phyloP scores from a whole-genome alignment of 1,140 invertebrate species.

The Arctopsyche grandis region DNA sequence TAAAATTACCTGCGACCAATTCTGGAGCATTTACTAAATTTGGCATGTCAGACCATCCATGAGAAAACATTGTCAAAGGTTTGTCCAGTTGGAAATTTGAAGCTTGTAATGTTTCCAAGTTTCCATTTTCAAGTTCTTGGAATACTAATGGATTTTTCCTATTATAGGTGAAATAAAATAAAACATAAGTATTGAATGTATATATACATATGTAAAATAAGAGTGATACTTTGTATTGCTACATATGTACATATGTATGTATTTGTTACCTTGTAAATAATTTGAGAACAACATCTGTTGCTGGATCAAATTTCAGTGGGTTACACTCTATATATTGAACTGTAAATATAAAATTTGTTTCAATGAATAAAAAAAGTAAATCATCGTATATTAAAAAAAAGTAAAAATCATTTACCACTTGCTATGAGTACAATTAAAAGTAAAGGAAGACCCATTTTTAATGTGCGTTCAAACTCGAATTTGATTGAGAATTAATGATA shows the following conservation, averaged over 20 bases:
- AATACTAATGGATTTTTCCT: background rate
- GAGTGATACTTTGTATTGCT: background rate
- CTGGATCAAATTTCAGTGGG: slow-evolving; percentile 8
- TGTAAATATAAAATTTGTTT: background rate
- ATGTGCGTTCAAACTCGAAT: too few species aligned
- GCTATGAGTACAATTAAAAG: background rate
- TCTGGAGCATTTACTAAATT: background rate
- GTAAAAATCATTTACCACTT: background rate
- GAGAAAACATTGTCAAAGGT: slow-evolving; percentile 41
- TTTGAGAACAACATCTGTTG: slow-evolving; percentile 41
- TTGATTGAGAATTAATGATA: too few species aligned
- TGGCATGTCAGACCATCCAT: slow-evolving; percentile 20
- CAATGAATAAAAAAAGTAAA: too few species aligned
- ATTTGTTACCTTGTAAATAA: too few species aligned
- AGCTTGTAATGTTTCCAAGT: background rate
- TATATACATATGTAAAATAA: background rate
- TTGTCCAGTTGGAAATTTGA: slow-evolving; percentile 32
- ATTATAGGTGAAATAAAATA: too few species aligned
- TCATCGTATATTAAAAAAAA: background rate
- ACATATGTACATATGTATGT: too few species aligned
- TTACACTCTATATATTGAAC: background rate
- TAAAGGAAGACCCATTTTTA: background rate
- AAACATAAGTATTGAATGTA: too few species aligned
- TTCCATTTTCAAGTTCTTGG: background rate
- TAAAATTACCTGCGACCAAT: background rate